phyloP scores from a whole-genome alignment of 53 echinoderm and acorn worm genomes.

The Temnopleurus reevesii region DNA sequence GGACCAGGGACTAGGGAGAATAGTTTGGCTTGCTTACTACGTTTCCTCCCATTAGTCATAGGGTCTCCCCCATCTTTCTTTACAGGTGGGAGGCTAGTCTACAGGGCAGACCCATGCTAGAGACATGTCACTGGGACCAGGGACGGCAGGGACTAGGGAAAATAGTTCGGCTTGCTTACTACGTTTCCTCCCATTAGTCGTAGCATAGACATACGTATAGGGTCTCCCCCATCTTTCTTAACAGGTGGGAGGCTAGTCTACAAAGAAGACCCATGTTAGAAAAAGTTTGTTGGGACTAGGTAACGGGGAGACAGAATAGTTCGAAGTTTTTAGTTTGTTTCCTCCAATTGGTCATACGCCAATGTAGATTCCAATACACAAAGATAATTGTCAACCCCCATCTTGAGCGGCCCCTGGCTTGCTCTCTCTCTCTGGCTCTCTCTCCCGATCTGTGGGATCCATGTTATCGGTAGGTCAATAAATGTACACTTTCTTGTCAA shows the following conservation, averaged over 20 bases:
- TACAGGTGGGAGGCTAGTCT: neutral
- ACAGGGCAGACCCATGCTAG: too few species aligned
- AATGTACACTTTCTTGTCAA: too few species aligned
- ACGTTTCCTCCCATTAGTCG: constrained; percentile 19
- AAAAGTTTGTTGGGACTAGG: neutral
- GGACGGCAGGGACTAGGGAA: neutral
- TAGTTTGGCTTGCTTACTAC: neutral
- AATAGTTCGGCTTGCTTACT: neutral
- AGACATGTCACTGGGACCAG: neutral
- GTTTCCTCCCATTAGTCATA: constrained; percentile 25
- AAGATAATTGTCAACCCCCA: too few species aligned
- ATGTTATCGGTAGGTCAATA: too few species aligned
- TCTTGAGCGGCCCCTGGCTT: too few species aligned
- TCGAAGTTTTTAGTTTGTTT: neutral
- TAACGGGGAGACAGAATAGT: neutral
- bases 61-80: neutral
- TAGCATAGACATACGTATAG: too few species aligned
- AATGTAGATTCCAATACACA: too few species aligned
- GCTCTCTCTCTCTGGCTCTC: too few species aligned
- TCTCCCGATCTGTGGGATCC: too few species aligned
- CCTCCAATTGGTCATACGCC: too few species aligned
- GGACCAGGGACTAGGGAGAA: neutral
- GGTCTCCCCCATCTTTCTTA: neutral
- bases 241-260: neutral
- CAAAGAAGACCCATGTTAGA: too few species aligned